A percentile compares a stretch with the other conserved stretches of the same genome.
These are phyloP conservation scores for Luperina testacea DNA, from an alignment of 2,888 invertebrate genomes.

Conservation along the genomic window DNA sequence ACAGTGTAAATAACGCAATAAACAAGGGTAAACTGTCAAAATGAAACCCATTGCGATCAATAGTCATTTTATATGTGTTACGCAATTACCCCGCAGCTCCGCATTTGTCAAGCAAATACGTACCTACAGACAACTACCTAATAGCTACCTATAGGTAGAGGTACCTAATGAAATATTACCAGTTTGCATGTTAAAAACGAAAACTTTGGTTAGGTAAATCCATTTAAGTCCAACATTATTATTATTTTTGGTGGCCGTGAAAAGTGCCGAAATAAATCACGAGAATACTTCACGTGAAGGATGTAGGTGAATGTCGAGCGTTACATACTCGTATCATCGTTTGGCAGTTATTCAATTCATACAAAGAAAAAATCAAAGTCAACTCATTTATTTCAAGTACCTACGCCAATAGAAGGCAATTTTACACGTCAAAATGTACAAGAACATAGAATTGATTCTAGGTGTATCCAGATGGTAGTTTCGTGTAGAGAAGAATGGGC, in stretches of 20 bases:
- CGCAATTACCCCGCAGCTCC: not conserved
- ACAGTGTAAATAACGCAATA: not conserved
- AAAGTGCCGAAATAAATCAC: not conserved
- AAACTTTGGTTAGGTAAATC: not conserved
- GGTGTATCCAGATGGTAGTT: not conserved
- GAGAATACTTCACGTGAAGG: too few relatives aligned
- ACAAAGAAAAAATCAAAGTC: not conserved
- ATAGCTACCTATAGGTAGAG: not conserved
- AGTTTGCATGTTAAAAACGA: not conserved
- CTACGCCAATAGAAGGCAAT: not conserved
- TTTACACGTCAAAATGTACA: not conserved
- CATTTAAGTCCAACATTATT: not conserved
- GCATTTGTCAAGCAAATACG: not conserved
- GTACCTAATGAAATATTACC: not conserved
- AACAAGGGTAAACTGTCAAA: not conserved
- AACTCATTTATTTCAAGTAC: not conserved
- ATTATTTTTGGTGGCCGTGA: not conserved
- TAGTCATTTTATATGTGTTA: not conserved
- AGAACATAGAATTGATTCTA: not conserved
- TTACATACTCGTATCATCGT: not conserved
- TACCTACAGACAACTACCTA: not conserved
- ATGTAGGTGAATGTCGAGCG: not conserved
- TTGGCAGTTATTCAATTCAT: not conserved
- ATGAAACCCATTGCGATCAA: not conserved
- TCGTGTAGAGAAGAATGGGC: not conserved